Percentiles rank a stretch among this genome's conserved stretches.
Conservation (phyloP, 2,113 vertebrate species). For the Dissostichus mawsoni region DNA sequence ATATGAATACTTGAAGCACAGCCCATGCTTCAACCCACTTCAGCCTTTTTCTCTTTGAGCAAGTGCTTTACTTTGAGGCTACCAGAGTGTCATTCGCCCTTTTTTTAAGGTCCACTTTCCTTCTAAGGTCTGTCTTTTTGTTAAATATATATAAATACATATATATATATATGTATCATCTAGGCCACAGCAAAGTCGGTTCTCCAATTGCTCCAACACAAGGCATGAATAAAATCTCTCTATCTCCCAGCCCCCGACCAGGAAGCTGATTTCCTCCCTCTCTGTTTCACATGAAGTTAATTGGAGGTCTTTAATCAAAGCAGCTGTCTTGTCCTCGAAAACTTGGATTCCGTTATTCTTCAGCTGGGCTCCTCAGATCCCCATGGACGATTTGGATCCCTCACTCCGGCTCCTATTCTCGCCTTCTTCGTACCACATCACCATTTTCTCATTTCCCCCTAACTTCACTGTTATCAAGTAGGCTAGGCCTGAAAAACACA, state of each 20-base stretch:
- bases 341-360: slow-evolving; percentile 75
- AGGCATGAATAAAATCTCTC: slow-evolving; percentile 80
- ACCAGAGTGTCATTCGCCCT: slow-evolving; percentile 70
- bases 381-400: slow-evolving; percentile 61
- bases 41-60: slow-evolving; percentile 75
- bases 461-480: slow-evolving; percentile 78
- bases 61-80: slow-evolving; percentile 76
- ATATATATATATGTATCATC: slow-evolving; percentile 70
- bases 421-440: slow-evolving; percentile 81
- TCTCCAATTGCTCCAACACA: slow-evolving; percentile 70
- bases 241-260: slow-evolving; percentile 67
- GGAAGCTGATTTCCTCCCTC: slow-evolving; percentile 83
- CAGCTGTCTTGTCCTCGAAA: slow-evolving; percentile 63
- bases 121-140: slow-evolving; percentile 56
- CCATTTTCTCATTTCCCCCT: slow-evolving; percentile 67
- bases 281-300: slow-evolving; percentile 80
- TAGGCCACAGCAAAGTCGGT: slow-evolving; percentile 77
- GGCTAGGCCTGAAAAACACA: slow-evolving; percentile 68
- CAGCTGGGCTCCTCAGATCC: slow-evolving; percentile 60
- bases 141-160: slow-evolving; percentile 50
- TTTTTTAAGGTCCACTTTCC: slow-evolving; percentile 67
- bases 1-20: slow-evolving; percentile 98
- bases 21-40: slow-evolving; percentile 92
- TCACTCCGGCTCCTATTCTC: slow-evolving; percentile 62
- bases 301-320: slow-evolving; percentile 71